Percentiles rank a stretch among this genome's conserved stretches.
Conservation (phyloP, 2,888 invertebrate species). For the Lepetodrilus schrolli region DNA sequence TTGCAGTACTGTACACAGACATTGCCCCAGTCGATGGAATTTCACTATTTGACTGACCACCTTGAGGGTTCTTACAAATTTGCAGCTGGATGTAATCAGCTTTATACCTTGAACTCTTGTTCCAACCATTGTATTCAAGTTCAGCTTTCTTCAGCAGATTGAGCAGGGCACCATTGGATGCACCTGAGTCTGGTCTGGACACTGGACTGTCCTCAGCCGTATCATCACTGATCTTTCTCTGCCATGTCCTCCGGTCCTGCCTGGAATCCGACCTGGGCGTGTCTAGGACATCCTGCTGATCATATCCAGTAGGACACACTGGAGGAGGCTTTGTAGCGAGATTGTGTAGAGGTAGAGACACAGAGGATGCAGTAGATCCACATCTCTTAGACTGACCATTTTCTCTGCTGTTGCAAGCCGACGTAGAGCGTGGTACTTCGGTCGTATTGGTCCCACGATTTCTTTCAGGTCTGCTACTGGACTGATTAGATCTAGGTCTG, state of each 20-base stretch:
- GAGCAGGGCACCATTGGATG: not conserved
- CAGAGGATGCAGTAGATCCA: conserved; percentile 40
- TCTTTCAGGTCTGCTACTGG: not conserved
- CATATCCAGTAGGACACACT: conserved; percentile 35
- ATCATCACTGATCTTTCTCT: not conserved
- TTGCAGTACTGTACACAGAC: not conserved
- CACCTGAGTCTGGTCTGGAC: no score
- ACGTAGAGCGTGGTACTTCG: not conserved
- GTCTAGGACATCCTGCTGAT: conserved; percentile 15
- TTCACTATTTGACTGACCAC: conserved; percentile 3
- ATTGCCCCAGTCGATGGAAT: not conserved
- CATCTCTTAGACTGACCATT: conserved; percentile 30
- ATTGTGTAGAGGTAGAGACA: conserved; percentile 38
- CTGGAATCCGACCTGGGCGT: not conserved
- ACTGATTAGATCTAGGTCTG: no score
- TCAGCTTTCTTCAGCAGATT: not conserved
- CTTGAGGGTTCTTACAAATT: conserved; percentile 6
- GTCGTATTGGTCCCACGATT: not conserved
- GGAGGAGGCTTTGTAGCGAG: conserved; percentile 53
- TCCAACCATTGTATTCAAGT: not conserved
- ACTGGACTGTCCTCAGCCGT: not conserved
- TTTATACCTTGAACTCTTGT: not conserved
- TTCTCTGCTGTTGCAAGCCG: not conserved
- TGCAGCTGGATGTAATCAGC: conserved; percentile 16
- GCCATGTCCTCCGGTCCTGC: not conserved